These are phyloP conservation scores for Genyomyrus donnyi DNA, from an alignment of 2,113 vertebrate genomes.

Conservation along the genomic window DNA sequence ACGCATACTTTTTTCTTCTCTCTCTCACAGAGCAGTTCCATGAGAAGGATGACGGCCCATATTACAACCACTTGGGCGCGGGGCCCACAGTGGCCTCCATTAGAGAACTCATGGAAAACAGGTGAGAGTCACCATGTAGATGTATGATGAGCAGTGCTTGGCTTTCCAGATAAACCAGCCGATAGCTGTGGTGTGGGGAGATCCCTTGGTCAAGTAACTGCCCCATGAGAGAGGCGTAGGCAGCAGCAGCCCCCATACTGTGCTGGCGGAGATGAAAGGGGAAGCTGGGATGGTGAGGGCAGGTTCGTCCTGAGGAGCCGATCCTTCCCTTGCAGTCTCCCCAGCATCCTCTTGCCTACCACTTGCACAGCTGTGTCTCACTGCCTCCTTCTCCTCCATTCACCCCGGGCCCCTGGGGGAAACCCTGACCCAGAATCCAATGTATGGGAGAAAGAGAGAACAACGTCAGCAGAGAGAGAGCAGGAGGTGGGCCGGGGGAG, in stretches of 20 bases:
- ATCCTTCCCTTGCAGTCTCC: not conserved
- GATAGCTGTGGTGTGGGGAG: not conserved
- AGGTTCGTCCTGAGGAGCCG: not conserved
- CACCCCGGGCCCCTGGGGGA: constrained; percentile 31
- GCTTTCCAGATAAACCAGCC: not conserved
- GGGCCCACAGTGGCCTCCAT: constrained; percentile 87
- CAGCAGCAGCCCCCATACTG: not conserved
- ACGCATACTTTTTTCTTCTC: constrained; percentile 2
- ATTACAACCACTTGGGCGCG: constrained; percentile 94
- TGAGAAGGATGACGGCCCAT: constrained; percentile 95
- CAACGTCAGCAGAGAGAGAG: constrained; percentile 45
- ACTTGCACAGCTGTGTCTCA: constrained; percentile 32
- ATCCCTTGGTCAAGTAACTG: not conserved
- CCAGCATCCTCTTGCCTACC: constrained; percentile 21
- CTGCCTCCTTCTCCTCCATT: constrained; percentile 18
- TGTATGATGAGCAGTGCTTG: not conserved
- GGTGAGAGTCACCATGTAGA: constrained; percentile 40
- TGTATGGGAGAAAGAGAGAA: constrained; percentile 47
- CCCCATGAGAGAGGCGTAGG: not conserved
- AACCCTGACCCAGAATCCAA: constrained; percentile 60
- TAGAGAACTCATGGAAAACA: constrained; percentile 85
- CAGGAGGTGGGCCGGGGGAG: not conserved
- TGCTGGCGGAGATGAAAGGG: not conserved
- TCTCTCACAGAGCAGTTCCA: constrained; percentile 74
- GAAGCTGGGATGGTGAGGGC: not conserved